These are phyloP conservation scores for Mythimna loreyi DNA, from an alignment of 2,888 invertebrate genomes.

Conservation along the genomic window DNA sequence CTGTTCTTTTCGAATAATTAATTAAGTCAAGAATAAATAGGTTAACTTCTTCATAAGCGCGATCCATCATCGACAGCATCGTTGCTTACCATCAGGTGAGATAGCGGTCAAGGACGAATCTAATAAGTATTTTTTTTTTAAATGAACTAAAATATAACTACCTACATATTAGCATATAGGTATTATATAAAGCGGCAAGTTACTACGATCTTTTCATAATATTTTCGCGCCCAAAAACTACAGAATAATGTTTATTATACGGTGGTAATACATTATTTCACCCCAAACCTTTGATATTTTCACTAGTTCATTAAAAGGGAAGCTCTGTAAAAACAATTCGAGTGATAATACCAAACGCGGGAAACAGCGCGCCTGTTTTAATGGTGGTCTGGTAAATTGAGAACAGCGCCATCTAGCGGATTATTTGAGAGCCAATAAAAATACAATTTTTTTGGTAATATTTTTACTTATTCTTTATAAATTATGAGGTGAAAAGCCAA, in stretches of 20 bases:
- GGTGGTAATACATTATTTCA: slow-evolving; percentile 40
- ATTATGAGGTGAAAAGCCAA: no score
- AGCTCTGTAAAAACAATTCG: slow-evolving; percentile 80
- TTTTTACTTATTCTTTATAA: background rate
- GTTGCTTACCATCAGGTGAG: no score
- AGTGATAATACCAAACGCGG: slow-evolving; percentile 66
- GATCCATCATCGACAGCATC: no score
- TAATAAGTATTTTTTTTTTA: no score
- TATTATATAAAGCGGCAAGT: background rate
- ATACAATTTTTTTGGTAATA: no score
- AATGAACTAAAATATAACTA: no score
- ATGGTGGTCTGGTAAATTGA: slow-evolving; percentile 64
- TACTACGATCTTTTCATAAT: background rate
- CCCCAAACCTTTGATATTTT: slow-evolving; percentile 72
- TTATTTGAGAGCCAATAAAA: slow-evolving; percentile 25
- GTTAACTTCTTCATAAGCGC: no score
- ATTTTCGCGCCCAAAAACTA: slow-evolving; percentile 9
- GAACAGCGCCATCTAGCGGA: slow-evolving; percentile 79
- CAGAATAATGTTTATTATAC: slow-evolving; percentile 15
- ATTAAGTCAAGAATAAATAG: no score
- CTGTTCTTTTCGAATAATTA: background rate
- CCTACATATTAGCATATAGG: no score
- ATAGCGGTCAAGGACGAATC: no score
- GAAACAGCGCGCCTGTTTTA: slow-evolving; percentile 61
- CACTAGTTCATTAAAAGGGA: slow-evolving; percentile 82